Evolutionary conservation across 2,113 vertebrate genomes (phyloP).

Genomic region (Saimiri boliviensis): DNA sequence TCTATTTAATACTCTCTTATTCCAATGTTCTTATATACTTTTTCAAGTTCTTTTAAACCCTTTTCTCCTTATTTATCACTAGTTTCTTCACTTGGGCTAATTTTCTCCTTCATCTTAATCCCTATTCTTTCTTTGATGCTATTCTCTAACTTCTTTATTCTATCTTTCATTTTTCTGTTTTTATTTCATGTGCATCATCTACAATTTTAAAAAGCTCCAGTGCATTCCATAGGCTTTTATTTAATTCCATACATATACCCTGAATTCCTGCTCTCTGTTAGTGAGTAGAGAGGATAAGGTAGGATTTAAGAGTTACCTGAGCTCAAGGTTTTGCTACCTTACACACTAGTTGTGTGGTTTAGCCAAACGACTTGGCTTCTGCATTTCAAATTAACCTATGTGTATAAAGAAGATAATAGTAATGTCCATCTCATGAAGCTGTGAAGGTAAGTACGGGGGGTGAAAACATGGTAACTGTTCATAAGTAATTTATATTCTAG

Average conservation of each 20-base stretch:
- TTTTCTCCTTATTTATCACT: neutral
- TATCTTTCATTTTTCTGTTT: neutral
- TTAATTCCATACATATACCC: neutral
- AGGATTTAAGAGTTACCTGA: neutral
- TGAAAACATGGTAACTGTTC: neutral
- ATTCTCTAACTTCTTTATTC: neutral
- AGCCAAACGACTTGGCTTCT: neutral
- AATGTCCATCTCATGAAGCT: neutral
- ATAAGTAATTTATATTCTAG: neutral
- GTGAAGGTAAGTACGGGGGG: neutral
- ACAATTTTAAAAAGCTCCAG: neutral
- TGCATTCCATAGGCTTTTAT: neutral
- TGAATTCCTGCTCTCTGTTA: neutral
- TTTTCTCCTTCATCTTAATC: neutral
- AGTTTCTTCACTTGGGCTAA: neutral
- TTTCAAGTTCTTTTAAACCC: neutral
- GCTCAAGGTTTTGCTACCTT: neutral
- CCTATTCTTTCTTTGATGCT: neutral
- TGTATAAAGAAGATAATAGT: neutral
- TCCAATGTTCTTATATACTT: neutral
- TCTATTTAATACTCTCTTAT: neutral
- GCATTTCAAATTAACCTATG: neutral
- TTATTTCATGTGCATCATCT: neutral
- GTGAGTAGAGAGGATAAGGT: neutral
- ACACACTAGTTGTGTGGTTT: neutral